Base-by-base conservation (phyloP, 2,113 vertebrate genomes). In the Zapornia atra region DNA sequence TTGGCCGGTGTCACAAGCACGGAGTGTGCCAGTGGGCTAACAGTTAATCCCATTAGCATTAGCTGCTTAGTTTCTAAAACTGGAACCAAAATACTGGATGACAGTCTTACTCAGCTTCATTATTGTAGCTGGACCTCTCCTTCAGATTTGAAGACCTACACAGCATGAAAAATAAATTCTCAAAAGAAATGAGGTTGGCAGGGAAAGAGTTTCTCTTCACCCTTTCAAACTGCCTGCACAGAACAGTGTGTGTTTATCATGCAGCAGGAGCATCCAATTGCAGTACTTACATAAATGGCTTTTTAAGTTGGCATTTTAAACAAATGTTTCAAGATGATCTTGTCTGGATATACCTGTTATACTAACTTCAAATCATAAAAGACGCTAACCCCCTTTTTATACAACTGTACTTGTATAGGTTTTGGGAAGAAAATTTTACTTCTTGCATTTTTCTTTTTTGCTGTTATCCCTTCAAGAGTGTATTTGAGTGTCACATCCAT, bases 61-160 rank as follows among this genome's bases (percentile, higher is more conserved):
- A 95, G 51, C 93, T 86, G 85, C 94, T 95, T 94, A 92, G 85
- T 90, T 93, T 92, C 96, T 95, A 92, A 94, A 96, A 86, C 46
- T 86, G 90, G 95, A 93, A 82, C 59, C 2, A 0, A 90, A 91
- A 94, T 85, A 77, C 69, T 88, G 72, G 56, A 31, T 93, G 69
- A 78, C 72, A 88, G 56, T 86, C 68, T 86, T 83, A 71, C 46
- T 94, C 85, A 86, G 71, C 64, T 92, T 90, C 48, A 44, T 83
- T 94, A 71, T 77, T 93, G 59, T 78, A 94, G 80, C 80, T 78
- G 57, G 76, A 78, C 18, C 40, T 81, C 79, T 92, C 29, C 82
- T 73, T 71, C 82, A 83, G 72, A 77, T 83, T 18, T 71, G 69
- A 44, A 69, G 77, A 83, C 59, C 42, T 60, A 60, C 48, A 33